Percentiles rank a stretch among this genome's conserved stretches.
Conservation (phyloP, 2,797 vertebrate genomes). For the Phaenicophaeus curvirostris region DNA sequence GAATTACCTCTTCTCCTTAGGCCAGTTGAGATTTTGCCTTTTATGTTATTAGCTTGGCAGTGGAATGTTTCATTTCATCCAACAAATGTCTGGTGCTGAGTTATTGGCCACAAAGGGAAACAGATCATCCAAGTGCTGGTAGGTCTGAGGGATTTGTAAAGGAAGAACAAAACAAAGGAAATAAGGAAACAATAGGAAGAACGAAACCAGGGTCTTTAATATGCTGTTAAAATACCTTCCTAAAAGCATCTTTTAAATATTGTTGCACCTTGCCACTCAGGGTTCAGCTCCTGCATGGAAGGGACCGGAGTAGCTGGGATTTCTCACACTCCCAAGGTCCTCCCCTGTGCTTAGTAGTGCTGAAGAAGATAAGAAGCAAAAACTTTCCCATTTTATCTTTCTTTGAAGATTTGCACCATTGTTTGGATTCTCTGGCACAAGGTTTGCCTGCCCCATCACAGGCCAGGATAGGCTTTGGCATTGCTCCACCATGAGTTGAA, state of each 20-base stretch:
- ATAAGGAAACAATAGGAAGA: not conserved
- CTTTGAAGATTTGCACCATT: slow-evolving; percentile 51
- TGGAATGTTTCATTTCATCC: not conserved
- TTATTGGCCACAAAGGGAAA: not conserved
- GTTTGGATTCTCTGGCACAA: slow-evolving; percentile 33
- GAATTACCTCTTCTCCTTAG: not conserved
- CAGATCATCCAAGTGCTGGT: not conserved
- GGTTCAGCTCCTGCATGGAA: slow-evolving; percentile 9
- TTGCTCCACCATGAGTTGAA: not conserved
- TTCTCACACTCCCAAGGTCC: not conserved
- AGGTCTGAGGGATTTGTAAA: not conserved
- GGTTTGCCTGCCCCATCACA: not conserved
- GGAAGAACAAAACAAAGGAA: not conserved
- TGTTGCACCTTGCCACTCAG: slow-evolving; percentile 13
- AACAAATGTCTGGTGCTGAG: not conserved
- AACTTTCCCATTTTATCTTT: not conserved
- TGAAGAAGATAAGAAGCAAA: slow-evolving; percentile 56
- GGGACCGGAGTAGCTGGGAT: not conserved
- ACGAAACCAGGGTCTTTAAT: not conserved
- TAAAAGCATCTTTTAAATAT: slow-evolving; percentile 8
- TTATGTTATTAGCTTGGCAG: slow-evolving; percentile 13
- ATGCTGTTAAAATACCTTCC: not conserved
- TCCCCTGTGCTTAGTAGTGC: not conserved
- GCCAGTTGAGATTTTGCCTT: not conserved
- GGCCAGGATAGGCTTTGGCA: not conserved